Percentiles rank a stretch among this genome's conserved stretches.
phyloP scores from a whole-genome alignment of 2,888 invertebrate genomes.

The Monoplex corrugatus region DNA sequence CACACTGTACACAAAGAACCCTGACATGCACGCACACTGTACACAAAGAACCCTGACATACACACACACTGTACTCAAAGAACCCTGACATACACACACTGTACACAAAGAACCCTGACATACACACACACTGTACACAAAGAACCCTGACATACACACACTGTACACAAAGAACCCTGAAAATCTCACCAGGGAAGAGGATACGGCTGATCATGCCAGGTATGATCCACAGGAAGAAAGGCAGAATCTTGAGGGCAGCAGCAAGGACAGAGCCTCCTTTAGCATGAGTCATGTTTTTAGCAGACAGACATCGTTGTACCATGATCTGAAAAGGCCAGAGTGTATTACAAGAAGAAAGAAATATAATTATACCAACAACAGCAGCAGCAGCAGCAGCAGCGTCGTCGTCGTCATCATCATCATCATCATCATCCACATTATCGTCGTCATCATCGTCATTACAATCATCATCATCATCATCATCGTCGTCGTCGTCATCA shows the following conservation, averaged over 20 bases:
- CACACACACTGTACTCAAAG: neutral
- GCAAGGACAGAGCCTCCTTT: slow-evolving; percentile 83
- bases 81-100: neutral
- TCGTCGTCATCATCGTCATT: neutral
- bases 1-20: too few relatives aligned
- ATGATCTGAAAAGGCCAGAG: slow-evolving; percentile 82
- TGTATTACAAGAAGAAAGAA: too few relatives aligned
- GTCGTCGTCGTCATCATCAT: neutral
- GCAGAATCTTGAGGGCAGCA: slow-evolving; percentile 83
- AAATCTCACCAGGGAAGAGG: slow-evolving; percentile 82
- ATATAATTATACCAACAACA: neutral
- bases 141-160: neutral
- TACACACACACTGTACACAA: slow-evolving; percentile 42
- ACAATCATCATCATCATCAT: neutral
- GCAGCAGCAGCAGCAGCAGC: neutral
- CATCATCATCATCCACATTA: neutral
- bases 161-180: neutral
- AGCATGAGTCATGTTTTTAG: slow-evolving; percentile 83
- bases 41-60: neutral
- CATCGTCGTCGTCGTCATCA: neutral
- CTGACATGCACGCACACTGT: neutral
- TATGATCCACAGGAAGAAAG: slow-evolving; percentile 82
- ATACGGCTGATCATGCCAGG: slow-evolving; percentile 83
- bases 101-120: slow-evolving; percentile 15
- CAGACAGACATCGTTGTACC: slow-evolving; percentile 83